phyloP scores from a whole-genome alignment of 2,888 invertebrate genomes.

The Spilarctia lutea region DNA sequence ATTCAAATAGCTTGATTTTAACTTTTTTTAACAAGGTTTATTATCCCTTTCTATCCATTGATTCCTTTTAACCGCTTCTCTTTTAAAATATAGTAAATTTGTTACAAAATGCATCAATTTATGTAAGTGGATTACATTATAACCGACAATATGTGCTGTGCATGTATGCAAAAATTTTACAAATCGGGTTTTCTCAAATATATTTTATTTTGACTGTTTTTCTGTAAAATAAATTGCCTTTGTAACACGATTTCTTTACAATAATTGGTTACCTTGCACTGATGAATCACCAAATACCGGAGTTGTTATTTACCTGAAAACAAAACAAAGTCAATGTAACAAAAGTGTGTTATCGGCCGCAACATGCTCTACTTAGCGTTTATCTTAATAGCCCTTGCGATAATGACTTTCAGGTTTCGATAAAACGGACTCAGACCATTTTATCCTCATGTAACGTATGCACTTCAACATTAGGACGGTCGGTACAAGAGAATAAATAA shows the following conservation, averaged over 20 bases:
- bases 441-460: constrained; percentile 10
- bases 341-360: constrained; percentile 47
- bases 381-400: constrained; percentile 42
- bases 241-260: neutral
- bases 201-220: neutral
- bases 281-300: constrained; percentile 28
- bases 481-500: neutral
- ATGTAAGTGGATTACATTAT: neutral
- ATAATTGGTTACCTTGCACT: constrained; percentile 21
- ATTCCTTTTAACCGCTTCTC: too few species aligned
- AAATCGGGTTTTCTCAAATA: neutral
- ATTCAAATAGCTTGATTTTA: too few species aligned
- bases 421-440: constrained; percentile 32
- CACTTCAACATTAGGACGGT: neutral
- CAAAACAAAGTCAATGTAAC: constrained; percentile 46
- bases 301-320: constrained; percentile 53
- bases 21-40: too few species aligned
- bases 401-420: constrained; percentile 40
- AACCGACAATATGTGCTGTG: neutral
- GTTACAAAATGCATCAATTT: neutral
- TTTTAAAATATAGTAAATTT: too few species aligned
- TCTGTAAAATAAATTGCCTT: neutral
- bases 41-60: too few species aligned
- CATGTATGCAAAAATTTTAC: neutral
- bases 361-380: constrained; percentile 38